Conservation (phyloP, 1,140 invertebrate genomes). For the Drosophila burlai region DNA sequence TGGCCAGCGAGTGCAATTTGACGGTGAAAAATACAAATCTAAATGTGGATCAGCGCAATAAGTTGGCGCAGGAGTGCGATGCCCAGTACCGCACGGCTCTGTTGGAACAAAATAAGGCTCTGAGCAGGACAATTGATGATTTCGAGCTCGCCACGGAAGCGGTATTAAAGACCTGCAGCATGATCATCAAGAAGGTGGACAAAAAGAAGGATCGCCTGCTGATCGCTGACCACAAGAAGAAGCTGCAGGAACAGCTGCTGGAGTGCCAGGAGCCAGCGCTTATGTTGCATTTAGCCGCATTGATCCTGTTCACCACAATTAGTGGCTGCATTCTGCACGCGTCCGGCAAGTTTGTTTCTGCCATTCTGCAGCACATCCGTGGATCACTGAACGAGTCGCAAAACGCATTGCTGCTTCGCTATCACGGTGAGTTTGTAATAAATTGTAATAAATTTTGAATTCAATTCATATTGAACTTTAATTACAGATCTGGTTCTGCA, state of each 20-base stretch:
- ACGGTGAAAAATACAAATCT: slow-evolving; percentile 87
- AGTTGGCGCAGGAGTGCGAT: slow-evolving; percentile 88
- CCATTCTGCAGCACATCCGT: slow-evolving; percentile 91
- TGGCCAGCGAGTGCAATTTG: slow-evolving; percentile 88
- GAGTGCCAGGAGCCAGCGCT: slow-evolving; percentile 91
- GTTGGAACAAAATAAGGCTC: slow-evolving; percentile 87
- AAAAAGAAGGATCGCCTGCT: slow-evolving; percentile 94
- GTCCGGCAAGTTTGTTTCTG: slow-evolving; percentile 95
- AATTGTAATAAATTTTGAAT: too few species aligned
- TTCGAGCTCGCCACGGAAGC: slow-evolving; percentile 91
- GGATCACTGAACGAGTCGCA: slow-evolving; percentile 89
- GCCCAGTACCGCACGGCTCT: slow-evolving; percentile 88
- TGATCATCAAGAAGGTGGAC: slow-evolving; percentile 94
- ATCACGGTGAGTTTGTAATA: slow-evolving; percentile 89
- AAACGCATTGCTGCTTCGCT: slow-evolving; percentile 88
- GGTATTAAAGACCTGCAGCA: slow-evolving; percentile 90
- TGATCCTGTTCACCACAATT: slow-evolving; percentile 93
- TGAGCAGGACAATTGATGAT: slow-evolving; percentile 89
- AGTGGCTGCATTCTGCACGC: slow-evolving; percentile 94
- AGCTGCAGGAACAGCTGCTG: slow-evolving; percentile 92
- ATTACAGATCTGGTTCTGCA: slow-evolving; percentile 88
- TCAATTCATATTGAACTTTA: neutral
- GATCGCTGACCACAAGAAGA: slow-evolving; percentile 91
- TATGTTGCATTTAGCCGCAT: slow-evolving; percentile 92
- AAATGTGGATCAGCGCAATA: slow-evolving; percentile 89